Conservation (phyloP, 2,888 invertebrate species). For the Ephialtes manifestator region DNA sequence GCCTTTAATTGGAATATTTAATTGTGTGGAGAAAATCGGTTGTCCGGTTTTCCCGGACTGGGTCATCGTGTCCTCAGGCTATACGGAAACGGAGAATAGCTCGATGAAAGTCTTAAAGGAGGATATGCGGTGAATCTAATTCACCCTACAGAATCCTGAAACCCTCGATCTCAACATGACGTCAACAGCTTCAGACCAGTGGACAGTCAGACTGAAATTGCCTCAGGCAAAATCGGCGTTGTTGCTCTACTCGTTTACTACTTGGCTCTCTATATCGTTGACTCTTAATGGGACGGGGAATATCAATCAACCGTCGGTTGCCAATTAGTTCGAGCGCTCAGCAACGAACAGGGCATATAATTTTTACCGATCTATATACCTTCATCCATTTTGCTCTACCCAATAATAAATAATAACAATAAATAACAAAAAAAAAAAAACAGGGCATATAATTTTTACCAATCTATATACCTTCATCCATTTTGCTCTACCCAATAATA, state of each 20-base stretch:
- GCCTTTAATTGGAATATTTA: slow-evolving; percentile 57
- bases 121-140: slow-evolving; percentile 25
- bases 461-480: neutral
- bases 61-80: slow-evolving; percentile 54
- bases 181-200: slow-evolving; percentile 22
- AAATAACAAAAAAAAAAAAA: neutral
- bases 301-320: slow-evolving; percentile 50
- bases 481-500: neutral
- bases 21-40: slow-evolving; percentile 31
- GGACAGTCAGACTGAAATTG: slow-evolving; percentile 40
- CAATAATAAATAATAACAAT: neutral
- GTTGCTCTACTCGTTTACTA: slow-evolving; percentile 39
- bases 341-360: slow-evolving; percentile 53
- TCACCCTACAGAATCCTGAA: slow-evolving; percentile 42
- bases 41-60: slow-evolving; percentile 56
- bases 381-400: neutral
- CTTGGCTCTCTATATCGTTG: slow-evolving; percentile 21
- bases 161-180: slow-evolving; percentile 44
- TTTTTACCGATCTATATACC: neutral
- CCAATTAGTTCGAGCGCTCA: slow-evolving; percentile 67
- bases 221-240: slow-evolving; percentile 61
- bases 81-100: slow-evolving; percentile 50
- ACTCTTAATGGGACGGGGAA: slow-evolving; percentile 59
- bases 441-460: slow-evolving; percentile 39
- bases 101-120: slow-evolving; percentile 34